Conservation (phyloP, 2,888 invertebrate species). For the Noctua pronuba region DNA sequence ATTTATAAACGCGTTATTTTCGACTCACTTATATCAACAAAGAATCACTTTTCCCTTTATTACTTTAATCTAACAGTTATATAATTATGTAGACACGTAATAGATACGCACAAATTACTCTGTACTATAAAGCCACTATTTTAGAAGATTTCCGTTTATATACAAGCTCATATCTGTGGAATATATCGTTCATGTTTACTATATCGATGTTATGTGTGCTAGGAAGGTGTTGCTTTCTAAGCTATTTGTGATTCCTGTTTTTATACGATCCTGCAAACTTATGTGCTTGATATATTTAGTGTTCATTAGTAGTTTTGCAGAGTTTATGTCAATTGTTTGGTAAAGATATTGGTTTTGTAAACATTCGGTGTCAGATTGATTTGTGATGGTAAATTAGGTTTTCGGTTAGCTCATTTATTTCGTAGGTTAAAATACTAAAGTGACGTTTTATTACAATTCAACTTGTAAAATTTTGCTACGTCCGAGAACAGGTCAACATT, state of each 20-base stretch:
- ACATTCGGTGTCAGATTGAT: background rate
- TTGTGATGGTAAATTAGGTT: background rate
- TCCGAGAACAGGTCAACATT: background rate
- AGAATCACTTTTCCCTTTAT: constrained; percentile 27
- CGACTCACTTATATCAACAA: background rate
- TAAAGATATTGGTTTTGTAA: constrained; percentile 28
- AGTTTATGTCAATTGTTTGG: constrained; percentile 22
- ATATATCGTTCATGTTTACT: constrained; percentile 55
- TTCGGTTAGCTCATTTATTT: background rate
- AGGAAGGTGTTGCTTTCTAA: constrained; percentile 72
- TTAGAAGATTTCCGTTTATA: constrained; percentile 69
- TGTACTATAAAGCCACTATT: constrained; percentile 73
- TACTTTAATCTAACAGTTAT: constrained; percentile 46
- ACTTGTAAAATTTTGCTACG: background rate
- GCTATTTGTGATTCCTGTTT: constrained; percentile 69
- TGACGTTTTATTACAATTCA: background rate
- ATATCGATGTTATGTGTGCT: constrained; percentile 73
- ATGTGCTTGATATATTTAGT: constrained; percentile 38
- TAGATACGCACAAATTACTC: constrained; percentile 85
- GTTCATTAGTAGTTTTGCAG: constrained; percentile 31
- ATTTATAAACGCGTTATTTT: background rate
- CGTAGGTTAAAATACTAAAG: background rate
- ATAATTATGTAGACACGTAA: constrained; percentile 78
- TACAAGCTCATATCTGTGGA: constrained; percentile 54
- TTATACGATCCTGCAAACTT: constrained; percentile 64